Evolutionary conservation across 2,888 invertebrate genomes (phyloP).

Genomic region (Bombylius discolor): DNA sequence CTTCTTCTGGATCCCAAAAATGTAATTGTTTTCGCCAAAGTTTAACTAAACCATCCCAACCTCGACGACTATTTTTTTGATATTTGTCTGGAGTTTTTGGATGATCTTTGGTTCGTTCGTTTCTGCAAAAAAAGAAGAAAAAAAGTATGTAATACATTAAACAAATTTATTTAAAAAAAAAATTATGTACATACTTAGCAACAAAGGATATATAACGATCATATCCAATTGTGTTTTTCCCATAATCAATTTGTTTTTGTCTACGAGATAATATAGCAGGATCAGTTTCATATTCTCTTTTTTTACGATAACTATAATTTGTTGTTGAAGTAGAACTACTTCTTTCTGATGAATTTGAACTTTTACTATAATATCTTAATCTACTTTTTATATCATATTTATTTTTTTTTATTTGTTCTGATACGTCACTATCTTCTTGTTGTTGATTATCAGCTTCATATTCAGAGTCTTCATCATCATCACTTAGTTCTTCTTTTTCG

Average conservation of each 20-base stretch:
- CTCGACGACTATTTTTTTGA: slow-evolving; percentile 76
- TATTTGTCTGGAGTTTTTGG: slow-evolving; percentile 85
- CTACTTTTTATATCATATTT: neutral
- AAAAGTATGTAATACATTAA: neutral
- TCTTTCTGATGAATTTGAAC: slow-evolving; percentile 20
- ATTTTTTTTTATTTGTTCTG: neutral
- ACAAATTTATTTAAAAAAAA: neutral
- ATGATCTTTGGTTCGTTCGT: slow-evolving; percentile 53
- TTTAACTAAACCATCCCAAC: slow-evolving; percentile 81
- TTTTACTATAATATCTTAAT: slow-evolving; percentile 8
- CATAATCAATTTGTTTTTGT: slow-evolving; percentile 90
- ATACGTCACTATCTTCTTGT: neutral
- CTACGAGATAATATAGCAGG: slow-evolving; percentile 55
- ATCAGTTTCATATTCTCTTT: slow-evolving; percentile 48
- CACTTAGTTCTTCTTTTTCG: slow-evolving; percentile 17
- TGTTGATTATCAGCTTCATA: slow-evolving; percentile 12
- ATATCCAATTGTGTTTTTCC: slow-evolving; percentile 83
- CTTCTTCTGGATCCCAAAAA: slow-evolving; percentile 51
- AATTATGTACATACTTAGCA: slow-evolving; percentile 46
- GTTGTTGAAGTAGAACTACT: neutral
- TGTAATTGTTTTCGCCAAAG: slow-evolving; percentile 80
- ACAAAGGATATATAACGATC: slow-evolving; percentile 56
- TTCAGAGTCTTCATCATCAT: slow-evolving; percentile 9
- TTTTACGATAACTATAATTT: neutral
- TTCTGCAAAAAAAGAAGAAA: slow-evolving; percentile 33